Percentiles rank a stretch among this genome's conserved stretches.
These are phyloP conservation scores for Amblyraja radiata DNA, from an alignment of 2,797 vertebrate genomes.

Conservation along the genomic window DNA sequence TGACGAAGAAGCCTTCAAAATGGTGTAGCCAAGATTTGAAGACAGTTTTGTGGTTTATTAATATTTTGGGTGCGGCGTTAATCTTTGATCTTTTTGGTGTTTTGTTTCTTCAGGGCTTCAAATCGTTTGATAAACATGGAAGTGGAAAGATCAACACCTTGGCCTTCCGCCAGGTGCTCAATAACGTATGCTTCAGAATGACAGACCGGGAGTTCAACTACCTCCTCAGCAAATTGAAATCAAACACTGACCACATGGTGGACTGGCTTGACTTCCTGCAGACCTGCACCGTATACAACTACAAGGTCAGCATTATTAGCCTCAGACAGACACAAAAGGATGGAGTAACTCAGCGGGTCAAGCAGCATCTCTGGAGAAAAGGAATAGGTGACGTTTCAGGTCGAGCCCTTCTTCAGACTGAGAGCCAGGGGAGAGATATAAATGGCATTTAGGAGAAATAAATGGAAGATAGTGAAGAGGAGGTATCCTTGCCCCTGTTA, in stretches of 20 bases:
- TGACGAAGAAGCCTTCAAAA: background rate
- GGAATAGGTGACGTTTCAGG: too few relatives aligned
- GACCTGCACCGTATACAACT: slow-evolving; percentile 44
- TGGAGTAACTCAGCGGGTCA: too few relatives aligned
- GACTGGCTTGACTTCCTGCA: slow-evolving; percentile 57
- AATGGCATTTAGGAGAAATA: too few relatives aligned
- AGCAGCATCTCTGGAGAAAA: too few relatives aligned
- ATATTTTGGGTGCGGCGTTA: background rate
- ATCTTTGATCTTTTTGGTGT: background rate
- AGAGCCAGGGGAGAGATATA: too few relatives aligned
- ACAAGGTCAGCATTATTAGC: slow-evolving; percentile 48
- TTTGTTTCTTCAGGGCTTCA: slow-evolving; percentile 50
- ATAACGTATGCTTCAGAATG: slow-evolving; percentile 54
- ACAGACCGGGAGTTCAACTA: slow-evolving; percentile 54
- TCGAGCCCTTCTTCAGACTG: too few relatives aligned
- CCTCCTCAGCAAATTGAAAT: slow-evolving; percentile 51
- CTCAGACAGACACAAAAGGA: too few relatives aligned
- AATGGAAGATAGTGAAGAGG: too few relatives aligned
- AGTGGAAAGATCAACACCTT: slow-evolving; percentile 48
- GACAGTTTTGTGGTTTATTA: background rate
- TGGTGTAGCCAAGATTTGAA: background rate
- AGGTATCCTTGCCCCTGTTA: too few relatives aligned
- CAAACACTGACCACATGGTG: slow-evolving; percentile 46
- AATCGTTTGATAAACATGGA: slow-evolving; percentile 51
- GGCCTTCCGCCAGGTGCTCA: slow-evolving; percentile 55